Evolutionary conservation across 2,113 vertebrate genomes (phyloP), one percentile per base, ranked within the genome.

Genomic region (Uropsilus gracilis): DNA sequence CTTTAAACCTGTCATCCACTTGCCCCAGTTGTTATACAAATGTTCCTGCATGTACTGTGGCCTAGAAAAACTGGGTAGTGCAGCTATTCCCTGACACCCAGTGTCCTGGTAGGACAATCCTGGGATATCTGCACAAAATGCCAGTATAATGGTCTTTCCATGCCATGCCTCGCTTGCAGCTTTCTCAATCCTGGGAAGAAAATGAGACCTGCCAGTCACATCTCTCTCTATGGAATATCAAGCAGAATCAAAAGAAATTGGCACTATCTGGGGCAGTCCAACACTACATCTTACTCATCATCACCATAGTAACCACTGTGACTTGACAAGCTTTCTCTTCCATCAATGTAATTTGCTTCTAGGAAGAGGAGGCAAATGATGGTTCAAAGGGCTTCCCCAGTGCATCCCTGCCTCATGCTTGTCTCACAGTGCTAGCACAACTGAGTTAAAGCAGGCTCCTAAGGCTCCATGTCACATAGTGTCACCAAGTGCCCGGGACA

Each of bases 221-320:
- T 87, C 77, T 92, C 37, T 39, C 71, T 72, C 32, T 37, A 2
- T 76, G 34, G 26, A 34, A 50, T 95, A 96, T 89, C 64, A 95
- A 95, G 86, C 91, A 76, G 73, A 17, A 95, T 75, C 89, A 73
- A 90, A 96, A 91, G 78, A 86, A 94, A 94, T 77, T 37, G 86
- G 91, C 72, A 66, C 55, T 64, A 61, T 84, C 34, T 24, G 13
- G 83, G 32, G 37, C 46, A 77, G 64, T 48, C 22, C 37, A 80
- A 9, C 82, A 12, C 6, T 69, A 53, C 37, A n/a, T 69, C 80
- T 88, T 81, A 34, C 64, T 50, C 24, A 30, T 64, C 3, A 12
- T 97, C 84, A 77, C 94, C 93, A 96, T 95, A 44, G 93, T 92
- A 95, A 97, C 96, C 75, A 48, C 16, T 4, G 5, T 39, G 24